Base-by-base conservation (phyloP, 2,113 vertebrate genomes). In the Oceanodroma tethys region DNA sequence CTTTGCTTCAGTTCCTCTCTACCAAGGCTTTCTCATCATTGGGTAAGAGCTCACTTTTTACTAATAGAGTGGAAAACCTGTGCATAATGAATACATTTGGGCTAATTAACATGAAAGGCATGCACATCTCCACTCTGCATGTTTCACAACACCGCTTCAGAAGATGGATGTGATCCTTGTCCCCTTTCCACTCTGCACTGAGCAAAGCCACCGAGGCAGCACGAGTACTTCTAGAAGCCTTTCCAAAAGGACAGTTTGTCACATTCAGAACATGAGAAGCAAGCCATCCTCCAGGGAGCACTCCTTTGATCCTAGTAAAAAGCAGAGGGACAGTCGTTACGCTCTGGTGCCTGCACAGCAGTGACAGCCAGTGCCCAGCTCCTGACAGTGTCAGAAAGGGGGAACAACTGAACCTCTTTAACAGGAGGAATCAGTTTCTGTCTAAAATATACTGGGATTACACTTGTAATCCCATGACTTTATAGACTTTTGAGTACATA, bases 11-110 rank as follows among this genome's bases (percentile, higher is more conserved):
- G 99, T 99, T 59, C 99, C 99, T 11, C 99, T 99, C 93, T 99
- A 99, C 96, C 99, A 99, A 98, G 99, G 99, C 88, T 99, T 99
- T 98, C 99, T 99, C 97, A 99, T 99, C 80, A 99, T 99, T 43
- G 99, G 99, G 99, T 99, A 98, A 99, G 99, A 97, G 68, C 45
- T 93, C 59, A 14, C 20, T 12, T 81, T 84, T 79, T 66, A 10
- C 16, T 82, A 73, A 19, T 9, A 45, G 16, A 19, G 8, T 72
- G 45, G 50, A 45, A 71, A 92, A 34, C 19, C 14, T 65, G 34
- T 76, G 58, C 55, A 34, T 71, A 73, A 5, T 47, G 9, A 27
- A 10, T 43, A 43, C 13, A 21, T 47, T 17, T 62, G 74, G 71
- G 66, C 42, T 90, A 48, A 34, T 76, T 16, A 36, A 17, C 43